Base-by-base conservation (phyloP, 2,888 invertebrate genomes). In the Proisotoma minuta region DNA sequence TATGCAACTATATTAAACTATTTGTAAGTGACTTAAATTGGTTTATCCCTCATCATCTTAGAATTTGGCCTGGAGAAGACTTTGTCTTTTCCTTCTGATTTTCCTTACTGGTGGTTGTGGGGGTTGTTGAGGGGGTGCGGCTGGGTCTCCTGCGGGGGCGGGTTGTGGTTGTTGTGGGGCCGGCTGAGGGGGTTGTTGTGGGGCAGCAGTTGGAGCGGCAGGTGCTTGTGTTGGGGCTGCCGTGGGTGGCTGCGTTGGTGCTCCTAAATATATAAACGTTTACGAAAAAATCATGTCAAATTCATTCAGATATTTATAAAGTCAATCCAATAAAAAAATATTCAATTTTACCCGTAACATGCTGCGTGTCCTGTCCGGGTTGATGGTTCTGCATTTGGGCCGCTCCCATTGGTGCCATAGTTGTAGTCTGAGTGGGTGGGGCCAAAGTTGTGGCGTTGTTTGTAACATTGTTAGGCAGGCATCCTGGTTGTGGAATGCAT, bases 401-500 rank as follows among this genome's bases (percentile, higher is more conserved):
- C 28, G 18, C 28, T 28, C 4, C 26, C 54, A 34, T 24, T 2
- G 48, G 47, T 12, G 60, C 15, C 2, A 50, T 59, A 2, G 39
- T 15, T 12, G 58, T 15, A 3, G 26, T 39, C 8, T 48, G 49
- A 4, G 63, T 57, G 3, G 58, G 40, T 5, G 53, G 57, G 1
- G 51, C 5, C 40, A 57, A 58, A 29, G 58, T 48, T 20, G 52
- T 15, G 1, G 57, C 29, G 1, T 52, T 49, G 3, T 52, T 57
- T 15, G 57, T 43, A 18, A 3, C 26, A n/a, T 27, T 47, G n/a
- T 3, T 18, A 12, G 68, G 68, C 26, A 40, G 57, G 29, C 70
- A 70, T 1, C 70, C 70, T 12, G 68, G 68, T 43, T 61, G 64
- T 39, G 70, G 70, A 22, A 67, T 47, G 59, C 62, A 64, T 24